A percentile compares a stretch with the other conserved stretches of the same genome.
phyloP scores from a whole-genome alignment of 1,140 invertebrate genomes.

The Drosophila bifasciata region DNA sequence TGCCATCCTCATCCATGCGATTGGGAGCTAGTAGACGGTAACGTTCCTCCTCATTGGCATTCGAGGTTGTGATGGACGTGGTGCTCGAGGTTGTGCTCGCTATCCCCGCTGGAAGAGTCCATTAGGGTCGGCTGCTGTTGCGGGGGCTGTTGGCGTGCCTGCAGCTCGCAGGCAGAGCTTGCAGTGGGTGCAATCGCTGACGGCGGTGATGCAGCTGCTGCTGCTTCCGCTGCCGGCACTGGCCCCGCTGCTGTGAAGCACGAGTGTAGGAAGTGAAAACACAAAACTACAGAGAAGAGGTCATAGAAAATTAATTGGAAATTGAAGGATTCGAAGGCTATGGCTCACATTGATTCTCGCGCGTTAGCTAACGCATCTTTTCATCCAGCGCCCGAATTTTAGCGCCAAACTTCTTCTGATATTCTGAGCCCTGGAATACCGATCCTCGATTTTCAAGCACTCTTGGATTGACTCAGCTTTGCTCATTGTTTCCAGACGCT shows the following conservation, averaged over 20 bases:
- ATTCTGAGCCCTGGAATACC: constrained; percentile 85
- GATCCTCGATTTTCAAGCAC: constrained; percentile 93
- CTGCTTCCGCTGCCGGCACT: constrained; percentile 42
- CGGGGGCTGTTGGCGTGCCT: constrained; percentile 60
- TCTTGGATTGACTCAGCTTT: constrained; percentile 95
- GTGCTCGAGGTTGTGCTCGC: constrained; percentile 76
- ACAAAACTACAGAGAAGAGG: constrained; percentile 55
- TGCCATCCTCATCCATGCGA: constrained; percentile 70
- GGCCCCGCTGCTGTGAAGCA: constrained; percentile 46
- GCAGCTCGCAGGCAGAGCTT: constrained; percentile 60
- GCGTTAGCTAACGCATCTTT: constrained; percentile 65
- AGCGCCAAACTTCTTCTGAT: constrained; percentile 62
- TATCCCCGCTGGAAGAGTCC: constrained; percentile 81
- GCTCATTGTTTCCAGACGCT: constrained; percentile 91
- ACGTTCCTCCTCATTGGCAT: constrained; percentile 64
- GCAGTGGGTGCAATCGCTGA: constrained; percentile 74
- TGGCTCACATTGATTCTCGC: constrained; percentile 76
- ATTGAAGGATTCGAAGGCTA: too few relatives aligned
- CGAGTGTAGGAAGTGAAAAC: constrained; percentile 70
- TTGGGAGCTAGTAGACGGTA: constrained; percentile 46
- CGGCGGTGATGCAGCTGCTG: constrained; percentile 72
- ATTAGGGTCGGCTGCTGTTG: constrained; percentile 71
- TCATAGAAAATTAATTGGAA: not conserved
- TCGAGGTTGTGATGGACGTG: constrained; percentile 69
- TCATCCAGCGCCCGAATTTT: constrained; percentile 74